Base-by-base conservation (phyloP, 2,113 vertebrate species). In the Gorsachius goisagi region DNA sequence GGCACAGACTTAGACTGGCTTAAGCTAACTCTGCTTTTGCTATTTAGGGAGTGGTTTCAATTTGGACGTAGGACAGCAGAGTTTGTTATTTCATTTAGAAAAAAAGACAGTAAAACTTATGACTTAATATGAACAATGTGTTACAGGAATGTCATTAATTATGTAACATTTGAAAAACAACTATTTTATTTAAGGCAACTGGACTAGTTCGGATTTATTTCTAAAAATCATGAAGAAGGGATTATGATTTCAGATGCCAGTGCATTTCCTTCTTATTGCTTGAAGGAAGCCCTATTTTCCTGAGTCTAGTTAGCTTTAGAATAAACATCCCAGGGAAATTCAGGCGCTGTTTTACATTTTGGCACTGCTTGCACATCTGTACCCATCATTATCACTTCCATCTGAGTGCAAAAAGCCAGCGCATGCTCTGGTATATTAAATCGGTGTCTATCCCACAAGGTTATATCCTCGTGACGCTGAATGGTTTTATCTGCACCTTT, bases 91-190 rank as follows among this genome's bases (percentile, higher is more conserved):
- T 83, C 47, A 59, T 74, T 90, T 85, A 73, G 49, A 35, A 63
- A 84, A 80, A 83, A 47, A 64, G 53, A 89, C 79, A 79, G 81
- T 93, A 79, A 82, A 73, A 87, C 41, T 96, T 90, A 68, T 16
- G 37, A 93, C 45, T 93, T 95, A 93, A 92, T 90, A 89, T 9
- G 49, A 95, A 94, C 80, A 95, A 18, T 37, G 87, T 89, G 86
- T 58, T 85, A 77, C 86, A 75, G 80, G 69, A 87, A 93, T 55
- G 35, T 8, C 35, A 73, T 72, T 89, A 92, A 93, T 89, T 89
- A 93, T 13, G 32, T 20, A 93, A 90, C 50, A 72, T 41, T 82
- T 68, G 74, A 81, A 92, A 93, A 93, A 41, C 76, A 95, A 66
- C 15, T 5, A 7, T 28, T 94, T 89, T 71, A 58, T 88, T 95